A percentile compares a stretch with the other conserved stretches of the same genome.
Conservation (phyloP, 1,140 invertebrate genomes). For the Centruroides sculpturatus region DNA sequence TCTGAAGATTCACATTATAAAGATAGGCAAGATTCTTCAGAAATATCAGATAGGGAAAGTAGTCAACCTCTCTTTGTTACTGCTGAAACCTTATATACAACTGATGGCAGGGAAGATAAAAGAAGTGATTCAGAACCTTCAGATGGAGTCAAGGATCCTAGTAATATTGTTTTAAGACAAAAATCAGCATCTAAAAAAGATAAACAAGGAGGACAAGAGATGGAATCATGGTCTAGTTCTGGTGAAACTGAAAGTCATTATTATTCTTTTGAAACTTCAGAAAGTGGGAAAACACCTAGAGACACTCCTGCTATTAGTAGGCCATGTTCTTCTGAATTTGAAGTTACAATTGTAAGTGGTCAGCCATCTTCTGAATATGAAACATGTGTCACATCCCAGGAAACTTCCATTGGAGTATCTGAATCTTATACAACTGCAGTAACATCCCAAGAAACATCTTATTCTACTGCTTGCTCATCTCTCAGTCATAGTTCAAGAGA, state of each 20-base stretch:
- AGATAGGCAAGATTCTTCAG: no score
- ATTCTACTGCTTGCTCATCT: slow-evolving; percentile 54
- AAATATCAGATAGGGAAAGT: no score
- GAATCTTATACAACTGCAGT: slow-evolving; percentile 66
- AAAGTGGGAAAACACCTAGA: slow-evolving; percentile 40
- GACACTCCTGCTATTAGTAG: slow-evolving; percentile 43
- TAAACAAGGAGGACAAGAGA: neutral
- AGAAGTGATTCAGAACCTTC: neutral
- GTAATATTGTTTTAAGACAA: no score
- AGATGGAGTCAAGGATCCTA: neutral
- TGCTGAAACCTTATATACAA: neutral
- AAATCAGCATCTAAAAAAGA: neutral
- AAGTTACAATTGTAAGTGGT: slow-evolving; percentile 45
- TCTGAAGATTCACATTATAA: no score
- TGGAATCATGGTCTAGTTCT: slow-evolving; percentile 66
- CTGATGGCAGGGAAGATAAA: neutral
- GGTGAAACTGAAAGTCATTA: slow-evolving; percentile 59
- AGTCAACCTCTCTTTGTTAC: no score
- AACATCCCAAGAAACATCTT: slow-evolving; percentile 42
- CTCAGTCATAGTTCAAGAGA: slow-evolving; percentile 54
- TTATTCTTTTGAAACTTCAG: slow-evolving; percentile 61
- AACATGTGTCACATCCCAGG: slow-evolving; percentile 62
- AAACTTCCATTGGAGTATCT: slow-evolving; percentile 52
- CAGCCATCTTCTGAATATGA: slow-evolving; percentile 58
- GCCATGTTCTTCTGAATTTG: slow-evolving; percentile 74